Evolutionary conservation across 2,113 vertebrate genomes (phyloP).

Genomic region (Prolemur simus): DNA sequence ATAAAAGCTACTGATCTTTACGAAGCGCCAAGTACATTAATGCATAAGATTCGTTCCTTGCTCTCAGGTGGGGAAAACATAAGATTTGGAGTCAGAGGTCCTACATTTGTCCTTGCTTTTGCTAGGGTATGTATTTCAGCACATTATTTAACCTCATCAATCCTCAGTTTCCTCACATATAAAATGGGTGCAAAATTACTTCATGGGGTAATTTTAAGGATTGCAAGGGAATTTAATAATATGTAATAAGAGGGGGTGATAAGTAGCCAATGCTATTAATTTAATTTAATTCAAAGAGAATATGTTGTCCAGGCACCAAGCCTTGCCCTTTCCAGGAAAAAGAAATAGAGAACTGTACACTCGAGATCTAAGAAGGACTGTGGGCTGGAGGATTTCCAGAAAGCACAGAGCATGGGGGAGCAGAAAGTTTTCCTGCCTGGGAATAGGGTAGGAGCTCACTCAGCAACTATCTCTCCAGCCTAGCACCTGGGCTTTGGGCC

Average conservation of each 20-base stretch:
- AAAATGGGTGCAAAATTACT: constrained; percentile 25
- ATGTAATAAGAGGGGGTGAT: not conserved
- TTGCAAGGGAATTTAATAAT: not conserved
- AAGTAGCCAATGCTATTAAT: not conserved
- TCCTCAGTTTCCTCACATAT: not conserved
- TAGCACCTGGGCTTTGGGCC: not conserved
- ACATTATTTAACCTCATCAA: not conserved
- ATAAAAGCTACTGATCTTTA: not conserved
- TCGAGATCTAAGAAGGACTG: not conserved
- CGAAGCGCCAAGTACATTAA: not conserved
- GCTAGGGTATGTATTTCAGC: not conserved
- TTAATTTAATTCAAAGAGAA: constrained; percentile 26
- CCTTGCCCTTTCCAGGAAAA: not conserved
- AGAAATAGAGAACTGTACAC: not conserved
- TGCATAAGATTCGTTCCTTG: not conserved
- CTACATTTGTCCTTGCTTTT: not conserved
- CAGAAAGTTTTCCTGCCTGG: not conserved
- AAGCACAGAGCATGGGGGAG: not conserved
- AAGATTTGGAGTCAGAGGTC: not conserved
- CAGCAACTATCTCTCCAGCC: not conserved
- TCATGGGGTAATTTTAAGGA: not conserved
- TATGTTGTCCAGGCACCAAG: not conserved
- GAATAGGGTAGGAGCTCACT: not conserved
- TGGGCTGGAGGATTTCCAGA: not conserved
- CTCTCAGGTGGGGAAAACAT: not conserved